Percentiles rank a stretch among this genome's conserved stretches.
Evolutionary conservation across 2,797 vertebrate species (phyloP).

Genomic region (Myotis findleyi): DNA sequence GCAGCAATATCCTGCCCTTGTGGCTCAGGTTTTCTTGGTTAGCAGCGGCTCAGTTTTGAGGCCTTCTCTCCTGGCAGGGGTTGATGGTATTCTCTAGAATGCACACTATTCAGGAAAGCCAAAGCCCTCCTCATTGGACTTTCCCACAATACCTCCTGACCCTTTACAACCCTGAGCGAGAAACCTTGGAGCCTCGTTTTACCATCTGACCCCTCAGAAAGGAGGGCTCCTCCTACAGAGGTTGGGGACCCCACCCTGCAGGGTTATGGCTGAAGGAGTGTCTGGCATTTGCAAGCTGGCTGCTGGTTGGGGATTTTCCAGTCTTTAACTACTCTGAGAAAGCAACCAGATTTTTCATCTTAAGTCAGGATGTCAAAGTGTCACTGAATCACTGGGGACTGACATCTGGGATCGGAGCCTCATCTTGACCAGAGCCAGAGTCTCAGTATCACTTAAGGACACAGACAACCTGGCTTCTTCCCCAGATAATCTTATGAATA

Average conservation of each 20-base stretch:
- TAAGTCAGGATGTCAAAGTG: slow-evolving; percentile 40
- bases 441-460: slow-evolving; percentile 63
- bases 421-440: not conserved
- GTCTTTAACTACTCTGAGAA: slow-evolving; percentile 47
- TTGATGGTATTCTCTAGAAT: not conserved
- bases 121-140: not conserved
- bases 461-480: slow-evolving; percentile 48
- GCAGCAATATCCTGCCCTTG: not conserved
- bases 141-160: not conserved
- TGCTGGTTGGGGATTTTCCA: slow-evolving; percentile 63
- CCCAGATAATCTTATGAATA: slow-evolving; percentile 26
- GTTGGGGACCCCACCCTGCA: not conserved
- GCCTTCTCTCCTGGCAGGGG: not conserved
- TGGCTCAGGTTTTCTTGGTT: slow-evolving; percentile 25
- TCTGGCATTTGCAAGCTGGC: slow-evolving; percentile 47
- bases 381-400: not conserved
- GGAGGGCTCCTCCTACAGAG: not conserved
- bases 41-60: not conserved
- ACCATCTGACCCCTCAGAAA: not conserved
- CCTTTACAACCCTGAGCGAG: not conserved
- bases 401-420: not conserved
- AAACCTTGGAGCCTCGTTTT: not conserved
- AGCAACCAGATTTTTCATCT: slow-evolving; percentile 62
- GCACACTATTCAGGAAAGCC: not conserved
- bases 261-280: not conserved